These are phyloP conservation scores for Catostylus mosaicus DNA, from an alignment of 30 jellyfish, hydroid and myxozoan species.

Conservation along the genomic window DNA sequence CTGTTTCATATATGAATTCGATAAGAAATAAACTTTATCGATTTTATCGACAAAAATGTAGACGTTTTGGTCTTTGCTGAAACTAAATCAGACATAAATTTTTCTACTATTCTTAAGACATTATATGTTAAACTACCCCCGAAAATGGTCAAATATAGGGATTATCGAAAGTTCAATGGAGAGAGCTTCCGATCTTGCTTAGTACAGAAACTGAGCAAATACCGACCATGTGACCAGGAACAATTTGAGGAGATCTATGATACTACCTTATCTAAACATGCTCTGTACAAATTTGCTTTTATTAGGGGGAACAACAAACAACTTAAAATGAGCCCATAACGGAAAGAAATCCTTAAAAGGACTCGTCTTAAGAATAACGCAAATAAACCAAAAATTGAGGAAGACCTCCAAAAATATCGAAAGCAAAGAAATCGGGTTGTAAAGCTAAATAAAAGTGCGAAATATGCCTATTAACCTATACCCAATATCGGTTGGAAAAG, in stretches of 20 bases:
- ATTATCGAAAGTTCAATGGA: background rate
- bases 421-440: background rate
- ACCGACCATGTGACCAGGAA: background rate
- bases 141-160: constrained; percentile 4
- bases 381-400: background rate
- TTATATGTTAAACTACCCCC: constrained; percentile 24
- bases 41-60: too few species aligned
- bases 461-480: background rate
- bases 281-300: background rate
- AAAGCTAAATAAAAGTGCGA: background rate
- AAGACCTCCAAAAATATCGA: background rate
- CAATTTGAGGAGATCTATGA: background rate
- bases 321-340: background rate
- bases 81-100: too few species aligned
- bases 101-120: background rate
- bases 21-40: too few species aligned
- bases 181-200: background rate
- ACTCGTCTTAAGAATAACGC: background rate
- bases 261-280: background rate
- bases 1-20: too few species aligned
- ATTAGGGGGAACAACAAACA: constrained; percentile 2
- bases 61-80: too few species aligned
- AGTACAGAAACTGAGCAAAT: background rate
- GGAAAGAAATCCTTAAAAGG: background rate
- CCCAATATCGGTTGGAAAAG: background rate